phyloP scores from a whole-genome alignment of 2,888 invertebrate genomes.

The Eristalinus aeneus region DNA sequence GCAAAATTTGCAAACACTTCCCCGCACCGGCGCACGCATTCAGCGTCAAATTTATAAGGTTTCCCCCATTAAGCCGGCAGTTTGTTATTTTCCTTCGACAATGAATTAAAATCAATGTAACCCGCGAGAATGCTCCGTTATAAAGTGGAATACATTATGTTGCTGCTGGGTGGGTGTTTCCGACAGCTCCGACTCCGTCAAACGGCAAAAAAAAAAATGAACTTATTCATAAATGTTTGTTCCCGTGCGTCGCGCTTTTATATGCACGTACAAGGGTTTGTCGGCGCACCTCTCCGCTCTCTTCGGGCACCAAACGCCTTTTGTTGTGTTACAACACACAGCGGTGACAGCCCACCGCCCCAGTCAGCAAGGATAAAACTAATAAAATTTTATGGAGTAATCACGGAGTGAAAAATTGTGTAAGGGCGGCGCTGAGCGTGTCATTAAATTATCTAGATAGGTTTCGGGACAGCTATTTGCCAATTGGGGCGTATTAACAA shows the following conservation, averaged over 20 bases:
- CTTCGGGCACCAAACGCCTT: conserved; percentile 27
- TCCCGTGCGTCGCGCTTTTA: not conserved
- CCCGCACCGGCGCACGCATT: not conserved
- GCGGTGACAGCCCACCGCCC: not conserved
- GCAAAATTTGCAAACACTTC: not conserved
- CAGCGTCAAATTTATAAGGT: not conserved
- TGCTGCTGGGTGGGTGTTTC: not conserved
- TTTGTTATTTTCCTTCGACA: not conserved
- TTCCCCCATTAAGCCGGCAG: not conserved
- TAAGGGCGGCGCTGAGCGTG: conserved; percentile 49
- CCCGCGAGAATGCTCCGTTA: conserved; percentile 2
- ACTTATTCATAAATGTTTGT: conserved; percentile 8
- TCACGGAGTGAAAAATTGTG: conserved; percentile 54
- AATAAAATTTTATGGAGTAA: conserved; percentile 64
- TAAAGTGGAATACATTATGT: conserved; percentile 1
- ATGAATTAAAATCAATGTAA: conserved; percentile 10
- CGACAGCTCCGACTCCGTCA: not conserved
- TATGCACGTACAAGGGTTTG: not conserved
- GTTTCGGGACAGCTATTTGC: conserved; percentile 11
- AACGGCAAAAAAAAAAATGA: not conserved
- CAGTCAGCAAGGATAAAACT: conserved; percentile 26
- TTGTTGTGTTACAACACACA: conserved; percentile 45
- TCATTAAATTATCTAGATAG: conserved; percentile 63
- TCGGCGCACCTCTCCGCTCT: not conserved
- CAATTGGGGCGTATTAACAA: conserved; percentile 39